Evolutionary conservation across 2,888 invertebrate genomes (phyloP).

Genomic region (Apotomis turbidana): DNA sequence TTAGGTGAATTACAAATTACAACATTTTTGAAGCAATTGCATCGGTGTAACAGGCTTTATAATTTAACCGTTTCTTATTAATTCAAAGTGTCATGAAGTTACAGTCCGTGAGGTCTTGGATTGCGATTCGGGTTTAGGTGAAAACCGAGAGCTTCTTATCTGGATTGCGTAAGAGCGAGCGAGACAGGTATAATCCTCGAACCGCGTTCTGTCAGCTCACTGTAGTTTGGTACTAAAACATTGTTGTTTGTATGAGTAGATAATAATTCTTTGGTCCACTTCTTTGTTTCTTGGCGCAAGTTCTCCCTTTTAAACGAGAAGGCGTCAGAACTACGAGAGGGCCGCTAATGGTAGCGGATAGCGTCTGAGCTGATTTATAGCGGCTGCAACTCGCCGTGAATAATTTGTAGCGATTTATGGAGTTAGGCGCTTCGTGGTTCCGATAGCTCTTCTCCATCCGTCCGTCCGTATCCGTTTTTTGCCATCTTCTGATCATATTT

Average conservation of each 20-base stretch:
- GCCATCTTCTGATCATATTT: not conserved
- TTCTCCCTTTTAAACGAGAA: constrained; percentile 12
- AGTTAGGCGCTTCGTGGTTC: constrained; percentile 44
- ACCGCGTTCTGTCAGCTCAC: no score
- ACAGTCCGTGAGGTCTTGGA: no score
- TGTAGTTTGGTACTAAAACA: no score
- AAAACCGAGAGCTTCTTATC: no score
- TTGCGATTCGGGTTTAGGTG: no score
- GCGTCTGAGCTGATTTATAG: constrained; percentile 75
- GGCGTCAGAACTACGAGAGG: constrained; percentile 42
- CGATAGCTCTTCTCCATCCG: constrained; percentile 15
- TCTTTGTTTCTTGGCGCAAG: not conserved
- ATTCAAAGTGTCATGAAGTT: no score
- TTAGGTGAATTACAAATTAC: no score
- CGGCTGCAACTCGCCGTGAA: constrained; percentile 73
- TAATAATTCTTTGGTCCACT: not conserved
- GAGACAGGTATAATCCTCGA: no score
- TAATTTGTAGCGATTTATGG: constrained; percentile 73
- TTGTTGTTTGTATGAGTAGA: not conserved
- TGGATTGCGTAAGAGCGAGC: no score
- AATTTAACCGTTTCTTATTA: no score
- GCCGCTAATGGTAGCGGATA: constrained; percentile 76
- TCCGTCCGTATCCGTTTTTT: not conserved
- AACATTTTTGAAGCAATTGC: no score
- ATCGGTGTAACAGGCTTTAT: no score